Percentiles rank a stretch among this genome's conserved stretches.
Conservation (phyloP, 2,888 invertebrate species). For the Limnephilus rhombicus region DNA sequence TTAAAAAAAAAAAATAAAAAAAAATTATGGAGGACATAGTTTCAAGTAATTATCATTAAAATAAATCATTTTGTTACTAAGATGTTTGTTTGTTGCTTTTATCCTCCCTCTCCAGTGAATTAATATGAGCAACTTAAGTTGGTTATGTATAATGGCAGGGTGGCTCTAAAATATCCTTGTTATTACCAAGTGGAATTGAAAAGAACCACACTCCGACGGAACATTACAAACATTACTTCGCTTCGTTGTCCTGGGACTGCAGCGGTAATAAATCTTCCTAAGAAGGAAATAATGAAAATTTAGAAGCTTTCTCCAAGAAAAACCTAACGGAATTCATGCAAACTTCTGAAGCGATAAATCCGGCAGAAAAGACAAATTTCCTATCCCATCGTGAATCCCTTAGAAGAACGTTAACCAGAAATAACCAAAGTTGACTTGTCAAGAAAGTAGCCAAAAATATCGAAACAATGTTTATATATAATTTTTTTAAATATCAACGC, state of each 20-base stretch:
- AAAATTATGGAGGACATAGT: not conserved
- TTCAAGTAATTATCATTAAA: not conserved
- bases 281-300: conserved; percentile 20
- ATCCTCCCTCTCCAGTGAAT: not conserved
- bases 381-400: not conserved
- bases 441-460: not conserved
- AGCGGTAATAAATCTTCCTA: conserved; percentile 33
- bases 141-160: not conserved
- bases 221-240: conserved; percentile 2
- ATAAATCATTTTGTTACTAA: too few species aligned
- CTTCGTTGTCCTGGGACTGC: conserved; percentile 19
- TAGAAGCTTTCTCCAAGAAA: not conserved
- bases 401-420: not conserved
- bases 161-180: not conserved
- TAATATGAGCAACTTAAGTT: not conserved
- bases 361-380: not conserved
- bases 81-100: too few species aligned
- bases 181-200: conserved; percentile 30
- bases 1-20: too few species aligned
- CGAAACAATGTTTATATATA: not conserved
- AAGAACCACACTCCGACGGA: conserved; percentile 18
- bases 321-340: not conserved
- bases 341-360: not conserved
- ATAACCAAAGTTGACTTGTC: not conserved
- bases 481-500: too few species aligned